Conservation (phyloP, 2,797 vertebrate species). For the Chelonia mydas region DNA sequence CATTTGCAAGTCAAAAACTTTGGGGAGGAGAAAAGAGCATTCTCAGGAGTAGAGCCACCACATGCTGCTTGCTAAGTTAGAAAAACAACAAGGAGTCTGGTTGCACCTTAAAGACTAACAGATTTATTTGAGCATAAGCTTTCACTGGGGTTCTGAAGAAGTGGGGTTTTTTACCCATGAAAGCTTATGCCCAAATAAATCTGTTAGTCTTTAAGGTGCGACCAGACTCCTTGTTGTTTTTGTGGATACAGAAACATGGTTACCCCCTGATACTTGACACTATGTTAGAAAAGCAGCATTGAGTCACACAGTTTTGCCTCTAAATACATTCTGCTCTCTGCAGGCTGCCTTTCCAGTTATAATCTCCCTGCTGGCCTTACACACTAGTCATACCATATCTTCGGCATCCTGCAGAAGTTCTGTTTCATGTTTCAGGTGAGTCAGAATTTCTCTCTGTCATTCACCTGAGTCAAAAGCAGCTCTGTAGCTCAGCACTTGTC, state of each 20-base stretch:
- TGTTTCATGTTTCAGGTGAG: conserved; percentile 23
- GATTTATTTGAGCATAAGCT: too few relatives aligned
- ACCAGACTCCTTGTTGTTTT: too few relatives aligned
- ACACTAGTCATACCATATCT: conserved; percentile 20
- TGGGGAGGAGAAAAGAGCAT: conserved; percentile 59
- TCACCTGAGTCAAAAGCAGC: conserved; percentile 37
- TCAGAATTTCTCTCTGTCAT: conserved; percentile 35
- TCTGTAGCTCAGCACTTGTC: neutral
- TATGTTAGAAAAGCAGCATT: neutral
- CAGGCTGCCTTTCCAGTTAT: conserved; percentile 55
- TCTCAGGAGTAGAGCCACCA: conserved; percentile 52
- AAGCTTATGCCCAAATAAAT: too few relatives aligned
- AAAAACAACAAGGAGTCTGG: neutral
- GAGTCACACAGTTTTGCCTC: conserved; percentile 68
- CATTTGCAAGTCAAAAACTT: conserved; percentile 9
- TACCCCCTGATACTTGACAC: too few relatives aligned
- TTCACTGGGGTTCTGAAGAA: too few relatives aligned
- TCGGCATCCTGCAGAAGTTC: neutral
- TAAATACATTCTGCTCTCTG: conserved; percentile 55
- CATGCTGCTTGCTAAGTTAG: conserved; percentile 54
- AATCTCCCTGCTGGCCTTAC: conserved; percentile 43
- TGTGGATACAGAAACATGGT: too few relatives aligned
- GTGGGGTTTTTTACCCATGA: too few relatives aligned
- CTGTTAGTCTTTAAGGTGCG: too few relatives aligned
- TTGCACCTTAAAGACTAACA: too few relatives aligned